Conservation (phyloP, 2,888 invertebrate species). For the Ephialtes manifestator region DNA sequence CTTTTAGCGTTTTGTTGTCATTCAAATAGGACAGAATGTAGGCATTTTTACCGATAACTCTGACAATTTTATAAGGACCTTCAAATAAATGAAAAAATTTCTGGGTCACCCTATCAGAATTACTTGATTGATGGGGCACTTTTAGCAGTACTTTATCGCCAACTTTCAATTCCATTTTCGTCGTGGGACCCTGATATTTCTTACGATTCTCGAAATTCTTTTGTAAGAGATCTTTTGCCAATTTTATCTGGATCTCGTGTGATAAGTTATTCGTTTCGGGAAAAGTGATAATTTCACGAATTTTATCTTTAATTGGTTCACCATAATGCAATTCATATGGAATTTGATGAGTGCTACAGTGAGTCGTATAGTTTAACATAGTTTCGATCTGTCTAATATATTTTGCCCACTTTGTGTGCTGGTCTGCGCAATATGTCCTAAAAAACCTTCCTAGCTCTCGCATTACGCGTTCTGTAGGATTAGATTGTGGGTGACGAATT, state of each 20-base stretch:
- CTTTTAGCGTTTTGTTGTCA: conserved; percentile 24
- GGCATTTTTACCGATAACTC: conserved; percentile 22
- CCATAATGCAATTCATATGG: conserved; percentile 54
- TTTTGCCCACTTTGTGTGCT: conserved; percentile 61
- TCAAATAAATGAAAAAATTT: conserved; percentile 54
- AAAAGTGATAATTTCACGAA: conserved; percentile 39
- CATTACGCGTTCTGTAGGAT: conserved; percentile 63
- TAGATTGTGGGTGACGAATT: conserved; percentile 64
- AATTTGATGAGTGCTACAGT: conserved; percentile 49
- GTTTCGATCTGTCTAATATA: conserved; percentile 37
- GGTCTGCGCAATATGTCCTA: conserved; percentile 52
- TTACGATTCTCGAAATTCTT: conserved; percentile 1
- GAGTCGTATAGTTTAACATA: conserved; percentile 50
- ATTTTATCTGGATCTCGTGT: background rate
- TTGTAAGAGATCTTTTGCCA: background rate
- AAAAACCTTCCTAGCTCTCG: conserved; percentile 61
- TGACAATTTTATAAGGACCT: conserved; percentile 24
- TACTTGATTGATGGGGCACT: conserved; percentile 51
- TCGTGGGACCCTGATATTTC: background rate
- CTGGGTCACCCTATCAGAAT: conserved; percentile 40
- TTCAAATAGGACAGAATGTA: conserved; percentile 18
- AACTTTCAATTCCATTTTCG: background rate
- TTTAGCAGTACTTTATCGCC: background rate
- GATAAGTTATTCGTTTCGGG: background rate
- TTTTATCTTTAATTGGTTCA: conserved; percentile 11